Evolutionary conservation across 1,140 invertebrate genomes (phyloP).

Genomic region (Rhagoletis zephyria): DNA sequence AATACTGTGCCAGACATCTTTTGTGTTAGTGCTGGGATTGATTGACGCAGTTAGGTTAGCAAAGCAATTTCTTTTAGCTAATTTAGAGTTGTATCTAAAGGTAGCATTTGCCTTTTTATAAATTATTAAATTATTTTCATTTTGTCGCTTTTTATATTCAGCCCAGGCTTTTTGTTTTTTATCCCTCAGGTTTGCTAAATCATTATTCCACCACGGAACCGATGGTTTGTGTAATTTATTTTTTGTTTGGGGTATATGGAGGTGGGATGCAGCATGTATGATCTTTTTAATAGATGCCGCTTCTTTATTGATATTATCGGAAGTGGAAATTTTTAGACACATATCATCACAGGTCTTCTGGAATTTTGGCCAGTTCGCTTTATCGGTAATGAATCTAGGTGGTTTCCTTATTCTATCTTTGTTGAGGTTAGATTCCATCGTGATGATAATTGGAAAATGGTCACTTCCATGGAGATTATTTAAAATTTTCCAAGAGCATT

Average conservation of each 20-base stretch:
- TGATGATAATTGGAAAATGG: conserved; percentile 9
- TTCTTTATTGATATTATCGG: not conserved
- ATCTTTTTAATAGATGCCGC: not conserved
- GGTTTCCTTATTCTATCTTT: not conserved
- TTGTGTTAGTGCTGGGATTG: not conserved
- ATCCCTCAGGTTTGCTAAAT: not conserved
- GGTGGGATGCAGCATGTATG: not conserved
- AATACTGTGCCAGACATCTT: not conserved
- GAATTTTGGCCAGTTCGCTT: not conserved
- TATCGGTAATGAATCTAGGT: not conserved
- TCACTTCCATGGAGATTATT: conserved; percentile 42
- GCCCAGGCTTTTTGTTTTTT: not conserved
- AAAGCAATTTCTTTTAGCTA: not conserved
- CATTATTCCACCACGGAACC: not conserved
- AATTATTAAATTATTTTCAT: not conserved
- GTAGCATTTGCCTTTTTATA: conserved; percentile 20
- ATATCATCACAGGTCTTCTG: not conserved
- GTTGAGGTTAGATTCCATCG: conserved; percentile 4
- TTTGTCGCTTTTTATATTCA: not conserved
- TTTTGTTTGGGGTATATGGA: not conserved
- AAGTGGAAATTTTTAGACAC: not conserved
- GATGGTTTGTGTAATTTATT: not conserved
- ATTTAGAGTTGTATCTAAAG: not conserved
- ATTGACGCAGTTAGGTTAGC: not conserved
- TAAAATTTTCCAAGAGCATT: conserved; percentile 23